These are phyloP conservation scores for Galaxea fascicularis DNA, from an alignment of 92 coral and sea anemone genomes.

Conservation along the genomic window DNA sequence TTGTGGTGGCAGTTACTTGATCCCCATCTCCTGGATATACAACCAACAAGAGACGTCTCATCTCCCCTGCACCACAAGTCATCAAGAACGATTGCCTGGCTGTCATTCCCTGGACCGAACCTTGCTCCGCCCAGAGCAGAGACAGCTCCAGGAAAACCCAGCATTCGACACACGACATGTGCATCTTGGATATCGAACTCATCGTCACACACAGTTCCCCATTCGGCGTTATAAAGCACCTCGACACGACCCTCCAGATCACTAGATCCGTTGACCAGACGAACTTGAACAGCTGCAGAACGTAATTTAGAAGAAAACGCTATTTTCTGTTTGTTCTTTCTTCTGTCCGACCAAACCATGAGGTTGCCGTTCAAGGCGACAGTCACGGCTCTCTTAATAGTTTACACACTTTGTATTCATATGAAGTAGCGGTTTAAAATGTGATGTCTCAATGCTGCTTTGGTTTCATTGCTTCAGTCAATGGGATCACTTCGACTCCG, in stretches of 20 bases:
- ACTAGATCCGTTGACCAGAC: slow-evolving; percentile 48
- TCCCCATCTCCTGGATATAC: slow-evolving; percentile 61
- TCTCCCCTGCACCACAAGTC: slow-evolving; percentile 60
- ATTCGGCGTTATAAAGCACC: slow-evolving; percentile 43
- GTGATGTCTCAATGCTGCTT: too few relatives aligned
- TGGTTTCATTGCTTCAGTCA: too few relatives aligned
- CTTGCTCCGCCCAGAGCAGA: slow-evolving; percentile 30
- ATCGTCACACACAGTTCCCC: slow-evolving; percentile 71
- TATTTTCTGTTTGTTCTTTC: background rate
- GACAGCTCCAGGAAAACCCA: slow-evolving; percentile 62
- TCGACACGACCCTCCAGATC: slow-evolving; percentile 60
- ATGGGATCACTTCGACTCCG: too few relatives aligned
- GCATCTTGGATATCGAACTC: slow-evolving; percentile 57
- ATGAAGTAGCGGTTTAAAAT: too few relatives aligned
- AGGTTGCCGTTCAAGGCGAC: too few relatives aligned
- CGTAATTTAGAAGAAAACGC: background rate
- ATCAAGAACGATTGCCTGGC: slow-evolving; percentile 42
- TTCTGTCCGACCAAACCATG: too few relatives aligned
- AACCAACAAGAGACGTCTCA: slow-evolving; percentile 40
- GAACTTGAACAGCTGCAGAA: slow-evolving; percentile 42
- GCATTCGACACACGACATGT: slow-evolving; percentile 63
- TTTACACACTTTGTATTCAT: too few relatives aligned
- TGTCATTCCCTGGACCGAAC: slow-evolving; percentile 38
- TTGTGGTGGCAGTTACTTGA: slow-evolving; percentile 47
- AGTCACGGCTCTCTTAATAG: too few relatives aligned